Base-by-base conservation (phyloP, 2,797 vertebrate species). In the Mormyrus hasselquistii region DNA sequence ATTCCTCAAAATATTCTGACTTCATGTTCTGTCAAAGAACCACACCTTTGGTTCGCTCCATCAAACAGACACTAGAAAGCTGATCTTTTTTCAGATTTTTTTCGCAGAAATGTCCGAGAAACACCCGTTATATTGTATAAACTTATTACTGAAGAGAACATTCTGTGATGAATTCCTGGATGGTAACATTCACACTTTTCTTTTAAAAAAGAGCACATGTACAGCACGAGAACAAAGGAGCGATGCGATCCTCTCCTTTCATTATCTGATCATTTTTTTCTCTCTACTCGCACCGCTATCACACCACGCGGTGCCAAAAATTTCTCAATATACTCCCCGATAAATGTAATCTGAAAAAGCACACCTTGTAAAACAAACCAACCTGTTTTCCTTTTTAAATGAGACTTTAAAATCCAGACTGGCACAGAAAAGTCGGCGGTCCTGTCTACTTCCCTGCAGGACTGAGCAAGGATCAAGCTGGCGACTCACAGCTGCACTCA, bases 401-500 rank as follows among this genome's bases (percentile, higher is more conserved):
- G 87, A 87, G 84, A 87, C 69, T 79, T 87, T 90, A 49, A 90
- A 88, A 90, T 89, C 91, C 88, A 57, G 87, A 65, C 50, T 57
- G 82, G 86, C 91, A 85, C 86, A 90, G 89, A 86, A 89, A 59
- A 91, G 87, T 38, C 86, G 65, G 79, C 38, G 90, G 87, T 91
- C 89, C 92, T 89, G 89, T 90, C 88, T 62, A 83, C 91, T 92
- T 90, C 91, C 90, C 79, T 90, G 92, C 93, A 90, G 84, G 91
- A 90, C 92, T 91, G 88, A 91, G 89, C 82, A 87, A 91, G 92
- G 90, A 69, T 79, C 52, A 88, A 91, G 49, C 84, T 76, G 89
- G 90, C 90, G 94, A 94, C 92, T 94, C 94, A 95, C 95, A 95
- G 95, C 94, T 95, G 94, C 94, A 91, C 93, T 53, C 84, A 93